Evolutionary conservation across 2,113 vertebrate species (phyloP), one percentile per base, ranked within the genome.

Genomic region (Hassar affinis): DNA sequence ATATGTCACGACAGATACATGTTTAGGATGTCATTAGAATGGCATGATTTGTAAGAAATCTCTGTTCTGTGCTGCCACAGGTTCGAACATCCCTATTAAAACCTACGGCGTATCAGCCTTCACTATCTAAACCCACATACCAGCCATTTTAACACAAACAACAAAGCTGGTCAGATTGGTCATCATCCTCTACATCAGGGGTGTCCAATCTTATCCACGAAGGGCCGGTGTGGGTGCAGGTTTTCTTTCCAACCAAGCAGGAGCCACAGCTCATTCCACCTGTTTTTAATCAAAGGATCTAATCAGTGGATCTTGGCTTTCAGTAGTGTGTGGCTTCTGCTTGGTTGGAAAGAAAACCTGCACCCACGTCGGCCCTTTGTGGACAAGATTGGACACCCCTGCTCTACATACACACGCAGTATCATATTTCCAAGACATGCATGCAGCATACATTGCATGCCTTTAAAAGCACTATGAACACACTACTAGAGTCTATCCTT

Each of bases 31-130:
- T 35, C 49, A 15, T 30, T 52, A 33, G 30, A 64, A 57, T 2
- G 0, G 20, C n/a, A 33, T 71, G 2, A 47, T 59, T 20, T 22
- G 5, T 18, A 59, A 45, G 25, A 56, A n/a, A 56, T 68, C 14
- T 25, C 30, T 66, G 11, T 52, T 45, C 4, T 18, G 3, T 57
- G 14, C 27, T 6, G 33, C 25, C 2, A 11, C 57, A 83, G 25
- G 57, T 61, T 86, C 45, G 76, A 27, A 68, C 57, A 30, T 35
- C 27, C 9, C 54, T n/a, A 83, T 74, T 75, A 76, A n/a, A 76
- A 57, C 81, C 54, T 68, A 83, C 10, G 25, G 25, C 35, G 42
- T 5, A 12, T 62, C 78, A 80, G 2, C 14, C 1, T 27, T 74
- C 49, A 12, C 42, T 57, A 74, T 47, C 12, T 25, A 75, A 75